A percentile compares a stretch with the other conserved stretches of the same genome.
Evolutionary conservation across 2,113 vertebrate genomes (phyloP).

Genomic region (Colinus virginianus): DNA sequence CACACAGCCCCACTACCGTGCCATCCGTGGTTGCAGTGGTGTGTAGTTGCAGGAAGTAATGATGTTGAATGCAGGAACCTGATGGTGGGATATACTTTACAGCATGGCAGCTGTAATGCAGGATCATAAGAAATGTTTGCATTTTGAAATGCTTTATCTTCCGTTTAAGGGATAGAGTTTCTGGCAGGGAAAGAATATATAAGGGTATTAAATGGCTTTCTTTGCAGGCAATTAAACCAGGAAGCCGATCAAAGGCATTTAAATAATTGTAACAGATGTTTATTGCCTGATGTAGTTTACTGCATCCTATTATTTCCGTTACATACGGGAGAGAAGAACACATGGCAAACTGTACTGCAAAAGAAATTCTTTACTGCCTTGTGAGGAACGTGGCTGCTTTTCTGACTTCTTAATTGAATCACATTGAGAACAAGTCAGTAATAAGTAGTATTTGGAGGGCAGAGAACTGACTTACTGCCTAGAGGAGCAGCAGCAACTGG

Average conservation of each 20-base stretch:
- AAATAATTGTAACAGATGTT: constrained; percentile 71
- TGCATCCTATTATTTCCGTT: constrained; percentile 49
- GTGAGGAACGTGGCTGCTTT: constrained; percentile 34
- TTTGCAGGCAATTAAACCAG: constrained; percentile 67
- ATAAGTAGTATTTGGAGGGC: constrained; percentile 44
- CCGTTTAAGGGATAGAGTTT: constrained; percentile 41
- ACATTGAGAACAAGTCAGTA: constrained; percentile 26
- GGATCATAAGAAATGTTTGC: background rate
- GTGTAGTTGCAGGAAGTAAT: background rate
- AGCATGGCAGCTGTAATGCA: background rate
- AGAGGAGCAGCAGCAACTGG: constrained; percentile 26
- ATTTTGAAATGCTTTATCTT: constrained; percentile 47
- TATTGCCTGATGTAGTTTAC: constrained; percentile 54
- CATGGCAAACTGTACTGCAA: constrained; percentile 19
- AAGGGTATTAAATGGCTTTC: constrained; percentile 38
- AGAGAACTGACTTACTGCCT: constrained; percentile 26
- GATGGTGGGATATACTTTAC: background rate
- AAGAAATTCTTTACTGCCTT: constrained; percentile 56
- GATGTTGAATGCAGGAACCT: background rate
- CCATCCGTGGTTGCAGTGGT: background rate
- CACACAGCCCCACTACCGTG: too few species aligned
- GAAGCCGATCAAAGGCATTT: constrained; percentile 46
- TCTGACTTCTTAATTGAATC: constrained; percentile 61
- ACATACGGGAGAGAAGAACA: constrained; percentile 31
- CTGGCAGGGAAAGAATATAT: constrained; percentile 20